Evolutionary conservation across 2,797 vertebrate species (phyloP).

Genomic region (Sebastiscus tertius): DNA sequence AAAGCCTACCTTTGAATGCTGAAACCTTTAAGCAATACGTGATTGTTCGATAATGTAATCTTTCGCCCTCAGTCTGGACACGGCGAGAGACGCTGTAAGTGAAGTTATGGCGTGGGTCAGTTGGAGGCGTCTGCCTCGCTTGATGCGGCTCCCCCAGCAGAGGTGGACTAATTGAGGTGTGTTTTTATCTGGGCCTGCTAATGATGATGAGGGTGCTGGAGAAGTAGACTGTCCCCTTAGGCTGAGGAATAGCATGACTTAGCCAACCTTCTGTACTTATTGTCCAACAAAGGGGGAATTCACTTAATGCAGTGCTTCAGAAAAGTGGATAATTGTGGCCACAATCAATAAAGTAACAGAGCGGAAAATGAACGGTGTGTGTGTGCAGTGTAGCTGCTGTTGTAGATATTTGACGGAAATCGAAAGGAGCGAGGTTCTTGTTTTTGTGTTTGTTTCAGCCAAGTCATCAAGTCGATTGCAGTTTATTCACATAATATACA

Average conservation of each 20-base stretch:
- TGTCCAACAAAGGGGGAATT: constrained; percentile 88
- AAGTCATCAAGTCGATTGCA: constrained; percentile 54
- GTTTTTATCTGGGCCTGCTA: constrained; percentile 81
- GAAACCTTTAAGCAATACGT: constrained; percentile 4
- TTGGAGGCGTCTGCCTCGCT: constrained; percentile 50
- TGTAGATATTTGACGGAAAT: constrained; percentile 70
- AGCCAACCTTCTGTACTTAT: constrained; percentile 87
- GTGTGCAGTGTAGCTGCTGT: constrained; percentile 58
- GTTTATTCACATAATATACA: constrained; percentile 19
- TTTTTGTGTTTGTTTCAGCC: constrained; percentile 55
- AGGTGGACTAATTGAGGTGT: constrained; percentile 83
- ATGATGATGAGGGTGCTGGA: constrained; percentile 83
- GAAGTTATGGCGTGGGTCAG: constrained; percentile 60
- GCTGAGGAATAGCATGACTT: constrained; percentile 81
- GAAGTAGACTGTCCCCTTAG: constrained; percentile 81
- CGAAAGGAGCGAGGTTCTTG: constrained; percentile 53
- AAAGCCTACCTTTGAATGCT: constrained; percentile 17
- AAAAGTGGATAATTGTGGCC: constrained; percentile 89
- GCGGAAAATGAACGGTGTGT: constrained; percentile 86
- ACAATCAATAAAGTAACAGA: constrained; percentile 89
- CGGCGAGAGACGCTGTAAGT: constrained; percentile 24
- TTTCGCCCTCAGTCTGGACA: constrained; percentile 27
- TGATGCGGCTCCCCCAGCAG: constrained; percentile 60
- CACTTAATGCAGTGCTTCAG: constrained; percentile 86
- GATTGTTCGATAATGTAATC: constrained; percentile 30